Evolutionary conservation across 2,113 vertebrate genomes (phyloP).

Genomic region (Psilopsiagon aurifrons): DNA sequence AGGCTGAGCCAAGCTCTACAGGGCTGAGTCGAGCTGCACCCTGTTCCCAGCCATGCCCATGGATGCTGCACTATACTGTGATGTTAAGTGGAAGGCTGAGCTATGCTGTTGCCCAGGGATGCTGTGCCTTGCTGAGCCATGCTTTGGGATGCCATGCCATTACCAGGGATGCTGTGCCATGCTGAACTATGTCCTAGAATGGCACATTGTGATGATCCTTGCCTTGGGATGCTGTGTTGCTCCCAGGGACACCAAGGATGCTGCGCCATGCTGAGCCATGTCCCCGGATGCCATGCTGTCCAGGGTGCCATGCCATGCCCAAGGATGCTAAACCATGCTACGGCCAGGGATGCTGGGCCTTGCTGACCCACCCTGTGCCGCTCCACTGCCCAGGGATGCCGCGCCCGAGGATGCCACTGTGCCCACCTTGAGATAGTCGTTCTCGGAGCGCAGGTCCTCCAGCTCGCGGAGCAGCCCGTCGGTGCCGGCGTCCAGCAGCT

Average conservation of each 20-base stretch:
- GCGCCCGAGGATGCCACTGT: neutral
- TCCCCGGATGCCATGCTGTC: neutral
- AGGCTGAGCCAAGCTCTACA: neutral
- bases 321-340: neutral
- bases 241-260: neutral
- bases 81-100: neutral
- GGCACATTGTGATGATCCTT: neutral
- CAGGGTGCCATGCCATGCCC: neutral
- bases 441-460: constrained; percentile 95
- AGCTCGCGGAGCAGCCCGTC: constrained; percentile 90
- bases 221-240: neutral
- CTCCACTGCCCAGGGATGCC: neutral
- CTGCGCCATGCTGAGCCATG: neutral
- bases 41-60: neutral
- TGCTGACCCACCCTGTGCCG: neutral
- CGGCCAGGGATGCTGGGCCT: neutral
- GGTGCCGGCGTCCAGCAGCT: constrained; percentile 87
- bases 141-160: neutral
- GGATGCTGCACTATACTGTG: neutral
- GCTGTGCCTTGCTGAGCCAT: neutral
- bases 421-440: constrained; percentile 97
- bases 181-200: neutral
- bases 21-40: neutral
- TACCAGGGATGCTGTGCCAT: neutral
- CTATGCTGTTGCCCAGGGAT: neutral